These are phyloP conservation scores for Gallinago paraguaiae DNA, from an alignment of 2,113 vertebrate species.

Conservation along the genomic window DNA sequence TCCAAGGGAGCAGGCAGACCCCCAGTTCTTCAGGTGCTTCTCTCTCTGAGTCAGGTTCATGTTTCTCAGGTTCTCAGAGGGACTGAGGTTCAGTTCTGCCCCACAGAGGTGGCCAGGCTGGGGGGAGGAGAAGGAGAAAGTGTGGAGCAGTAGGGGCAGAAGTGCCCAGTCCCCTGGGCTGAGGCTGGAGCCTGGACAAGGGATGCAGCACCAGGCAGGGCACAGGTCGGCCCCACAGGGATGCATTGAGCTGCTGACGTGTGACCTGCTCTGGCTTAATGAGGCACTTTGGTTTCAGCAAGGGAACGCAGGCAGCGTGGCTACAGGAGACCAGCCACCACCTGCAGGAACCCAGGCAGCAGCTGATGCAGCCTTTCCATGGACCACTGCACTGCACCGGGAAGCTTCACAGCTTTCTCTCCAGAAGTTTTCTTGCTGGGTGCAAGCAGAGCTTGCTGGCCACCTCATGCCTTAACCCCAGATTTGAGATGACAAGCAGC, in stretches of 20 bases:
- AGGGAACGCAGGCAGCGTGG: neutral
- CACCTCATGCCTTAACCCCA: neutral
- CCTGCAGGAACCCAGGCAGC: neutral
- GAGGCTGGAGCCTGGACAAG: neutral
- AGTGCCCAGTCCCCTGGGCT: neutral
- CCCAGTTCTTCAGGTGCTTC: neutral
- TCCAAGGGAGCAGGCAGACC: neutral
- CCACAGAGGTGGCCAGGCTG: neutral
- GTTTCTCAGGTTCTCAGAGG: neutral
- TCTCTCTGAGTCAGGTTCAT: neutral
- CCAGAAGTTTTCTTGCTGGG: neutral
- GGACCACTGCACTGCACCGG: neutral
- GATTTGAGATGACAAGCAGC: neutral
- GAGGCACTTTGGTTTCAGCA: neutral
- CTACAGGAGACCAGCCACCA: neutral
- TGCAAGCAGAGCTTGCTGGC: neutral
- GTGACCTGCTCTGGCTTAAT: neutral
- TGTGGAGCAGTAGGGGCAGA: neutral
- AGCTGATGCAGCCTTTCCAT: neutral
- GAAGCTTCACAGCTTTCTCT: neutral
- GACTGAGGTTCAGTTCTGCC: neutral
- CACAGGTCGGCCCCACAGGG: accelerated
- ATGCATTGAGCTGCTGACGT: accelerated
- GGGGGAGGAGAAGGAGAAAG: neutral
- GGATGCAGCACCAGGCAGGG: accelerated